A percentile compares a stretch with the other conserved stretches of the same genome.
phyloP scores from a whole-genome alignment of 2,888 invertebrate genomes.

The Salticus scenicus region DNA sequence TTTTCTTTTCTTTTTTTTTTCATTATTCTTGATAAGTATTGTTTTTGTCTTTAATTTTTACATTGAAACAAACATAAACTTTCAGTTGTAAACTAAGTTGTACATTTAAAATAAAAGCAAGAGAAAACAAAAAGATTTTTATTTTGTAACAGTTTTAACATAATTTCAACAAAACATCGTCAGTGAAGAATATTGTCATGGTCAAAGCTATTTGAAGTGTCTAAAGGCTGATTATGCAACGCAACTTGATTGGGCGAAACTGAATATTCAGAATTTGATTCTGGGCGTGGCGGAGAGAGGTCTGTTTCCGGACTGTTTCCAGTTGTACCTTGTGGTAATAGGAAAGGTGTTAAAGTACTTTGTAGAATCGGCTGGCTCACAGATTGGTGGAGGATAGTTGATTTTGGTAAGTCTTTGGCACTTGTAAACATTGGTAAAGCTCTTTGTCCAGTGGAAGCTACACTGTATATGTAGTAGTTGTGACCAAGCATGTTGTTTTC shows the following conservation, averaged over 20 bases:
- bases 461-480: slow-evolving; percentile 43
- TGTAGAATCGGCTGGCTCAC: slow-evolving; percentile 21
- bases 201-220: slow-evolving; percentile 36
- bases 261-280: slow-evolving; percentile 45
- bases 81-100: no score
- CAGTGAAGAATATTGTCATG: not conserved
- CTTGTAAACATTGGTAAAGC: slow-evolving; percentile 45
- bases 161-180: not conserved
- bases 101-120: no score
- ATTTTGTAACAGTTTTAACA: not conserved
- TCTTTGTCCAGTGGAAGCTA: slow-evolving; percentile 14
- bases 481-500: slow-evolving; percentile 42
- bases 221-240: slow-evolving; percentile 35
- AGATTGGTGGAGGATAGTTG: slow-evolving; percentile 23
- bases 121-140: no score
- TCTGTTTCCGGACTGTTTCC: slow-evolving; percentile 20
- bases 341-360: slow-evolving; percentile 32
- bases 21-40: no score
- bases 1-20: no score
- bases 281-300: slow-evolving; percentile 33
- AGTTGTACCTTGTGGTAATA: slow-evolving; percentile 21
- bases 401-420: slow-evolving; percentile 43
- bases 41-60: no score
- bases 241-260: slow-evolving; percentile 43
- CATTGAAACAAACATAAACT: no score